Percentiles rank a stretch among this genome's conserved stretches.
Conservation (phyloP, 1,140 invertebrate species). For the Centruroides sculpturatus region DNA sequence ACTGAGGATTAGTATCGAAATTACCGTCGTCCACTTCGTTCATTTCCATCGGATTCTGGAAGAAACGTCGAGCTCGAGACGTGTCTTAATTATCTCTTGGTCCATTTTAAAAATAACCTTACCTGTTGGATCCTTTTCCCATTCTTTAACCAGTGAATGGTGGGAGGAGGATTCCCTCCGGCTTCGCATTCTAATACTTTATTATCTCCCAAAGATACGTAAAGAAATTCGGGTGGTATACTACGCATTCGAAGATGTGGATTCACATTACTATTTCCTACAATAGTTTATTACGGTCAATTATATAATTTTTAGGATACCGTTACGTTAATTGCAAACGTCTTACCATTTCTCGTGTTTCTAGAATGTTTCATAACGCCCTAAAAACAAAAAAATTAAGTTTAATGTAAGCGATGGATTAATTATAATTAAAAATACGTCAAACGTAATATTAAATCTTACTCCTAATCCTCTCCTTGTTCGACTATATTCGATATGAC, state of each 20-base stretch:
- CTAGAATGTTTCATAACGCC: too few relatives aligned
- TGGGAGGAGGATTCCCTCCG: conserved; percentile 34
- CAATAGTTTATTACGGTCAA: too few relatives aligned
- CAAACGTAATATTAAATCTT: too few relatives aligned
- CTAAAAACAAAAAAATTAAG: too few relatives aligned
- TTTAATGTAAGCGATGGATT: too few relatives aligned
- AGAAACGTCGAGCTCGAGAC: neutral
- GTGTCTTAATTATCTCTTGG: neutral
- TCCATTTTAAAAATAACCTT: neutral
- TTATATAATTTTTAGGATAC: too few relatives aligned
- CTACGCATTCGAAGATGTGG: conserved; percentile 28
- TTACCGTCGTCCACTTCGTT: neutral
- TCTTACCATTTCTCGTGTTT: too few relatives aligned
- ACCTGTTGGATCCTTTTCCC: conserved; percentile 28
- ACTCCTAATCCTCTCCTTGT: too few relatives aligned
- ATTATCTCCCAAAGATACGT: conserved; percentile 15
- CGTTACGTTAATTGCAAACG: too few relatives aligned
- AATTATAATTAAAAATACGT: too few relatives aligned
- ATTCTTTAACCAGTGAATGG: conserved; percentile 38
- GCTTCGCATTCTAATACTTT: conserved; percentile 33
- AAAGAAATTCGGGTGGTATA: conserved; percentile 13
- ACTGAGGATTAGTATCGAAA: neutral
- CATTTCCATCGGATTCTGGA: neutral
- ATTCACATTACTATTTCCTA: conserved; percentile 25
- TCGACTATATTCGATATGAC: too few relatives aligned